These are phyloP conservation scores for Lota lota DNA, from an alignment of 2,113 vertebrate species.

Conservation along the genomic window DNA sequence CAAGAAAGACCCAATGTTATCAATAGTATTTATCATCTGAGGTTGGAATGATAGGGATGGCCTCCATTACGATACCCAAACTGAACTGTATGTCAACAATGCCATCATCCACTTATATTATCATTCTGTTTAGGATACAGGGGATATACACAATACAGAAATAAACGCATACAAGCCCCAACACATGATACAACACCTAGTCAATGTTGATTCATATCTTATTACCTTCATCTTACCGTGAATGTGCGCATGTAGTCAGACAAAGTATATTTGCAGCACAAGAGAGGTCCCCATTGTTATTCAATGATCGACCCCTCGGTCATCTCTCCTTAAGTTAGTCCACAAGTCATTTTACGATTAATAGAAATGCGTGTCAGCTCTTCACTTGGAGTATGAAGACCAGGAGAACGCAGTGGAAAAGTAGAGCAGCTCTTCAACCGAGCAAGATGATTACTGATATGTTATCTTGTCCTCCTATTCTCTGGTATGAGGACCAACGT, in stretches of 20 bases:
- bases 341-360: neutral
- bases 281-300: slow-evolving; percentile 74
- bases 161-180: no score
- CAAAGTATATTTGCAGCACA: slow-evolving; percentile 70
- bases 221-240: slow-evolving; percentile 68
- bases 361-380: neutral
- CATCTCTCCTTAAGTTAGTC: neutral
- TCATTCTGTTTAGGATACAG: no score
- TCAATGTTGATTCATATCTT: no score
- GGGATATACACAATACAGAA: no score
- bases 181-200: no score
- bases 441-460: neutral
- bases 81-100: no score
- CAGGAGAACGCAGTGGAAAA: neutral
- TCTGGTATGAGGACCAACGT: neutral
- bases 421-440: neutral
- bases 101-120: no score
- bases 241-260: slow-evolving; percentile 78
- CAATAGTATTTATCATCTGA: no score
- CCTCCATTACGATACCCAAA: no score
- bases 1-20: no score
- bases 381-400: neutral
- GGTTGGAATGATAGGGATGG: no score
- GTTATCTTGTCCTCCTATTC: neutral
- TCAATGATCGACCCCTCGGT: neutral